Base-by-base conservation (phyloP, 2,888 invertebrate genomes). In the Operophtera brumata region DNA sequence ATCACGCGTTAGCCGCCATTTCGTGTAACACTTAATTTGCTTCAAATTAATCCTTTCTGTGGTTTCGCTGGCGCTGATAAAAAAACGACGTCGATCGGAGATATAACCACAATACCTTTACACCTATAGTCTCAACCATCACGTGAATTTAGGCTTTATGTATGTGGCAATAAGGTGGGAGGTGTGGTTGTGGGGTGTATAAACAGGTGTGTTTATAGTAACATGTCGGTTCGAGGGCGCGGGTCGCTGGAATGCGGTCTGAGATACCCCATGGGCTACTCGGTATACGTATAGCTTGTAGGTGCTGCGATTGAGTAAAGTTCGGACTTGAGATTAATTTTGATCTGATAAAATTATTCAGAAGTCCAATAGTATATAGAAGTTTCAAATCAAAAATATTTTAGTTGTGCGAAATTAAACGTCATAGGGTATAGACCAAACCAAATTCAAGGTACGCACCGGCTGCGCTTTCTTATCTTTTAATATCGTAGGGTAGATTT, bases 41-140 rank as follows among this genome's bases (percentile, higher is more conserved):
- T 76, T 82, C 78, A 77, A 86, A 86, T 87, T 84, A 87, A 86
- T 86, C 86, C 82, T 84, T 85, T 84, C 82, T 84, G 81, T 77
- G 80, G 84, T 84, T 85, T 84, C 75, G 81, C 75, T 69, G 78
- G 71, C 60, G 71, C 67, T 59, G 72, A 71, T 74, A 81, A 86
- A 86, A 81, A 84, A 84, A 85, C 77, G 73, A 82, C 78, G 69
- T 72, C 77, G 75, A 80, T 82, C 77, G 74, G 63, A 71, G 70
- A 71, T 70, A 74, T 66, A 62, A 55, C 60, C 48, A 57, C 45
- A 35, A 39, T 54, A 47, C 62, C 71, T 53, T 50, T 58, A 28
- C 57, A 32, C 30, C 20, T 51, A 2, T 6, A 0, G 37, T 65
- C 54, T 30, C 8, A 0, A 41, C 34, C 2, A 12, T 10, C 35